Conservation (phyloP, 37 sponge, comb jelly and placozoan species). For the Mnemiopsis leidyi region DNA sequence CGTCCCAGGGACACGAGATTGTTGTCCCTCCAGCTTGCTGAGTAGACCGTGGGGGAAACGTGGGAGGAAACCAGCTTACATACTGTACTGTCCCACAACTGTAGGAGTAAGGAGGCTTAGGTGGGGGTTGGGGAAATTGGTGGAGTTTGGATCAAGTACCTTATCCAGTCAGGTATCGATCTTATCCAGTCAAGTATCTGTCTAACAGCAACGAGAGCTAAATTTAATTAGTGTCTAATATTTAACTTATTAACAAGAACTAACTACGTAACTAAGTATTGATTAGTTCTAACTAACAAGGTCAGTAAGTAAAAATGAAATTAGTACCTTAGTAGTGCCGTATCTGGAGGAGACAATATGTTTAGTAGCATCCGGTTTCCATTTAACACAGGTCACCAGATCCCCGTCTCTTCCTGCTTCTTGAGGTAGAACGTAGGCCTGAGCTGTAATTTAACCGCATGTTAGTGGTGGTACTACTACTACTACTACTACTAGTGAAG, state of each 20-base stretch:
- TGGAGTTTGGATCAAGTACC: too few relatives aligned
- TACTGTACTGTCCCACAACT: constrained; percentile 64
- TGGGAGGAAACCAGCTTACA: constrained; percentile 47
- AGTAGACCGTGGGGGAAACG: constrained; percentile 58
- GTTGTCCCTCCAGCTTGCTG: constrained; percentile 16
- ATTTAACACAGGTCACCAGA: constrained; percentile 49
- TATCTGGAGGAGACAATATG: constrained; percentile 28
- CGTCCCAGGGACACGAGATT: constrained; percentile 52
- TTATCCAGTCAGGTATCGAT: too few relatives aligned
- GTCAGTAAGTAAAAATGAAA: too few relatives aligned
- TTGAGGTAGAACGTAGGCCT: constrained; percentile 57
- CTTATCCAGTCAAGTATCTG: too few relatives aligned
- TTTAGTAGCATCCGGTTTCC: constrained; percentile 59
- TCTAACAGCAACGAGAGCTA: too few relatives aligned
- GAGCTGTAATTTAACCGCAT: constrained; percentile 30
- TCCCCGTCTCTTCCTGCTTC: background rate
- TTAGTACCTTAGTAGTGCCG: constrained; percentile 63
- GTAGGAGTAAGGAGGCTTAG: background rate
- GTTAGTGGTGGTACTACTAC: too few relatives aligned
- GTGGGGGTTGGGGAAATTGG: background rate
- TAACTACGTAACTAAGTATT: too few relatives aligned
- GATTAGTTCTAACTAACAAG: background rate
- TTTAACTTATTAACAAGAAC: too few relatives aligned
- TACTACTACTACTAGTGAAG: too few relatives aligned
- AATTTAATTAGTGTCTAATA: too few relatives aligned